Evolutionary conservation across 2,888 invertebrate genomes (phyloP), one percentile per base, ranked within the genome.

Genomic region (Orthosia cruda): DNA sequence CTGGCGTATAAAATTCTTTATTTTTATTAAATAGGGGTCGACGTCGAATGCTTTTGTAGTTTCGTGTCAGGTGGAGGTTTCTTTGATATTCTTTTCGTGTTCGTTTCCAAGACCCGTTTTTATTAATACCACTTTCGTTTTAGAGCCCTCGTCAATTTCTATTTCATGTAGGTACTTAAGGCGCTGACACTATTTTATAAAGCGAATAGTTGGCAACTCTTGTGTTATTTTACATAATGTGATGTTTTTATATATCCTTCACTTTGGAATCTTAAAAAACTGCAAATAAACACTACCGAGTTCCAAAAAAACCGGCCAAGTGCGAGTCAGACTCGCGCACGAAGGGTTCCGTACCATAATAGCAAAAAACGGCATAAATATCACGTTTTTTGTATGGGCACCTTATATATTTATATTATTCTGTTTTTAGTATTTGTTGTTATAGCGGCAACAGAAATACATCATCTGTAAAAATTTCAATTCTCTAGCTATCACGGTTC

Each of bases 21-120:
- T 78, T 84, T 75, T 82, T 79, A 82, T 84, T 78, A 75, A 72
- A 82, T 85, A 71, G 58, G 73, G 74, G 70, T 82, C 75, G 58
- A 59, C 71, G 70, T 82, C 73, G 58, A 59, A 20, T 63, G 70
- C 71, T 85, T 78, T 73, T 75, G 50, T 72, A 76, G 63, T 85
- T 79, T 76, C 70, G 54, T 64, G 58, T 61, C 66, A 80, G 66
- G 63, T 72, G 67, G 15, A 57, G 26, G 61, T 83, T 79, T 62
- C 57, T 83, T 83, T 58, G 80, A 73, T 81, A 65, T 81, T 83
- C 59, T 58, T 57, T 78, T 57, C 76, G 55, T 75, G 61, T 78
- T 62, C 81, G 52, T 62, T 62, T 62, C 55, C 57, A 66, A 62
- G n/a, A 49, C 13, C 66, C 50, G 47, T 75, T 73, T 73, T 80